A percentile compares a stretch with the other conserved stretches of the same genome.
These are phyloP conservation scores for Hipposideros larvatus DNA, from an alignment of 2,797 vertebrate species.

Conservation along the genomic window DNA sequence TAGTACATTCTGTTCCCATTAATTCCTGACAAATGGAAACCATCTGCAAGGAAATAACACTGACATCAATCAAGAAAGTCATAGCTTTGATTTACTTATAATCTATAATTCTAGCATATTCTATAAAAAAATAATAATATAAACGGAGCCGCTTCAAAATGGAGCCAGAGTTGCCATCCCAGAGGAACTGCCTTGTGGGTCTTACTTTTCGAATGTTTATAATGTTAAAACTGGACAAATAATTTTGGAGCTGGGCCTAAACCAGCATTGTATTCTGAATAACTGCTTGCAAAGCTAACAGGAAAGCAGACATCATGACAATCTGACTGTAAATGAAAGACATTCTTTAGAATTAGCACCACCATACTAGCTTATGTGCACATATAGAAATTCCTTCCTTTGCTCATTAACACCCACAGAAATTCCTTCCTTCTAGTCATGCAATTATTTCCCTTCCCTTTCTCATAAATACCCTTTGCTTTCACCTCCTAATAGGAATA, in stretches of 20 bases:
- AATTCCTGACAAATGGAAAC: constrained; percentile 63
- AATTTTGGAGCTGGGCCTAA: background rate
- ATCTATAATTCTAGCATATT: background rate
- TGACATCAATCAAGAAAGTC: constrained; percentile 28
- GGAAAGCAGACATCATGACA: background rate
- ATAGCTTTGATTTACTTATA: background rate
- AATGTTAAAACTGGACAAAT: background rate
- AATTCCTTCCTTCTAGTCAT: background rate
- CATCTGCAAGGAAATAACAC: constrained; percentile 38
- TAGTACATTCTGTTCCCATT: constrained; percentile 25
- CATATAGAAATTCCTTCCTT: background rate
- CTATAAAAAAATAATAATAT: background rate
- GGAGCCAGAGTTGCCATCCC: background rate
- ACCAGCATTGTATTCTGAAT: background rate
- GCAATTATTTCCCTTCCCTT: background rate
- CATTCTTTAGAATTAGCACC: background rate
- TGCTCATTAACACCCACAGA: background rate
- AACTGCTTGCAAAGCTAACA: background rate
- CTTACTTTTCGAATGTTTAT: background rate
- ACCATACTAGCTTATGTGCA: background rate
- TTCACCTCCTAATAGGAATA: background rate
- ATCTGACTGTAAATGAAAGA: background rate
- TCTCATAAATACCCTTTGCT: background rate
- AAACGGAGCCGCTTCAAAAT: background rate
- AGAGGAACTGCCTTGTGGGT: background rate